Conservation (phyloP, 23 tunicate species). For the Styela plicata region DNA sequence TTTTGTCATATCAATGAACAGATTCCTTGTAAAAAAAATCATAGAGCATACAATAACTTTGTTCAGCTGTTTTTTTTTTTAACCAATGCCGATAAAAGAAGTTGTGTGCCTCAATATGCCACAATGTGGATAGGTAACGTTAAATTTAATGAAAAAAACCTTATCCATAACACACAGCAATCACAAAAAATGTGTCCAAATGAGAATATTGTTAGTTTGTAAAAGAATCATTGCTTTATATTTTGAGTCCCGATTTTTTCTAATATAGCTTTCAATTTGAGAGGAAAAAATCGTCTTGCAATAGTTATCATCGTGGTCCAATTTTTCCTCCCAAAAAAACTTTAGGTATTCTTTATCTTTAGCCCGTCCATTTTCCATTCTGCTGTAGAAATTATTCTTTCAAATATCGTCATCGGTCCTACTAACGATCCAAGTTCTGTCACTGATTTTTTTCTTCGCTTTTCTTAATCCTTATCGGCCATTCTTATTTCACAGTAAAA, state of each 20-base stretch:
- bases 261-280: conserved; percentile 64
- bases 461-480: conserved; percentile 41
- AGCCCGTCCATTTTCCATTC: conserved; percentile 95
- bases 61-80: no score
- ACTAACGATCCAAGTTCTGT: conserved; percentile 81
- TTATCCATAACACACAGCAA: no score
- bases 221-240: not conserved
- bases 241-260: conserved; percentile 41
- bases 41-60: no score
- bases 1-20: no score
- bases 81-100: no score
- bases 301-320: conserved; percentile 98
- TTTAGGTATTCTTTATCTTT: conserved; percentile 79
- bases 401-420: conserved; percentile 98
- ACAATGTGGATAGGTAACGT: no score
- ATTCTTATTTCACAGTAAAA: no score
- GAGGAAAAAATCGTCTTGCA: conserved; percentile 85
- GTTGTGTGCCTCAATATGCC: no score
- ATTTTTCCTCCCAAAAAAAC: conserved; percentile 96
- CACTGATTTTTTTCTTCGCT: conserved; percentile 39
- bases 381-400: conserved; percentile 97
- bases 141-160: no score
- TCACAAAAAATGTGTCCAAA: no score
- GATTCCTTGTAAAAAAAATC: no score
- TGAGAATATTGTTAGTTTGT: no score